A percentile compares a stretch with the other conserved stretches of the same genome.
phyloP scores from a whole-genome alignment of 2,888 invertebrate genomes.

The Allophyes oxyacanthae region DNA sequence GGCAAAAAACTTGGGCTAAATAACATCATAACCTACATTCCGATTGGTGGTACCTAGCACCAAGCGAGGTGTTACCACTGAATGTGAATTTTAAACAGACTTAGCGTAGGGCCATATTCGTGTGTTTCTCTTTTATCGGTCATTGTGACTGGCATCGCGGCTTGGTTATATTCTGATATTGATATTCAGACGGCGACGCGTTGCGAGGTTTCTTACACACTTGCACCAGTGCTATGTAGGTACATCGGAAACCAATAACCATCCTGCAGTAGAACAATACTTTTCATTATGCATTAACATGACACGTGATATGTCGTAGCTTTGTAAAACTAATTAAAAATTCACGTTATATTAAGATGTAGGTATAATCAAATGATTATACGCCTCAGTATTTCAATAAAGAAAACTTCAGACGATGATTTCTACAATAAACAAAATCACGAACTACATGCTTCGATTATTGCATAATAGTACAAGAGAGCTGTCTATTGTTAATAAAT shows the following conservation, averaged over 20 bases:
- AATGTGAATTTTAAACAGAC: constrained; percentile 86
- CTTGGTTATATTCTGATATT: constrained; percentile 83
- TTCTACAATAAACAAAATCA: constrained; percentile 53
- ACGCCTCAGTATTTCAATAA: constrained; percentile 1
- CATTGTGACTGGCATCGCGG: constrained; percentile 80
- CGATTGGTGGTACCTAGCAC: constrained; percentile 77
- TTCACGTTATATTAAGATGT: neutral
- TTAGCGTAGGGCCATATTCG: constrained; percentile 83
- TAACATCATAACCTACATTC: constrained; percentile 89
- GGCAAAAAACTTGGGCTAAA: constrained; percentile 84
- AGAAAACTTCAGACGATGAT: constrained; percentile 20
- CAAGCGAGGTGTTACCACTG: constrained; percentile 70
- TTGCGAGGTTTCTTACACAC: constrained; percentile 78
- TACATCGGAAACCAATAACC: constrained; percentile 75
- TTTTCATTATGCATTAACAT: constrained; percentile 58
- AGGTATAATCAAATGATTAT: constrained; percentile 10
- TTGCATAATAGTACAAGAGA: constrained; percentile 75
- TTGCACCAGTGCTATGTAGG: constrained; percentile 71
- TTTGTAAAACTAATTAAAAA: constrained; percentile 21
- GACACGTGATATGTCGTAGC: constrained; percentile 22
- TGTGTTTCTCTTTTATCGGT: constrained; percentile 85
- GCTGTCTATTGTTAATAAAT: constrained; percentile 69
- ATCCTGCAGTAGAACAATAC: constrained; percentile 59
- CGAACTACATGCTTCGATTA: constrained; percentile 72
- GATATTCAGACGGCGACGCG: constrained; percentile 84